phyloP scores from a whole-genome alignment of 2,113 vertebrate species.

The mouse (Mus musculus) region DNA sequence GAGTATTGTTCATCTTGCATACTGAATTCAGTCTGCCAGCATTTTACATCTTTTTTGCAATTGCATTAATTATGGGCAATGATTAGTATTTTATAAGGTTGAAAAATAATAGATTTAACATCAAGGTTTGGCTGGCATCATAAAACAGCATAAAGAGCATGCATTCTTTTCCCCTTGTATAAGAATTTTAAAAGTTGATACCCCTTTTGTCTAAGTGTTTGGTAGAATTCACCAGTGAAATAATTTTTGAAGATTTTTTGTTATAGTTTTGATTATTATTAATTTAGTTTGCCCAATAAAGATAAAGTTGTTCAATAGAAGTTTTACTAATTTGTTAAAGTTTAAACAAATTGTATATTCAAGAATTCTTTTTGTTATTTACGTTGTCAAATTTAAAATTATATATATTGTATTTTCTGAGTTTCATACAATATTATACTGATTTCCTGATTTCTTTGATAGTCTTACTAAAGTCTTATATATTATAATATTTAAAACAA shows the following conservation, averaged over 20 bases:
- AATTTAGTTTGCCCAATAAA: neutral
- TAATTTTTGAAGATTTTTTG: neutral
- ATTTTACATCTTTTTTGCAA: neutral
- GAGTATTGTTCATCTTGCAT: neutral
- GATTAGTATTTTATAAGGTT: neutral
- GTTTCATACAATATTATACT: too few species aligned
- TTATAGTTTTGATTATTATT: neutral
- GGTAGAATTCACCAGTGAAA: neutral
- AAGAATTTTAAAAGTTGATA: neutral
- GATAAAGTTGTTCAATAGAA: neutral
- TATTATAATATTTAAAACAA: too few species aligned
- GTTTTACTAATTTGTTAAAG: neutral
- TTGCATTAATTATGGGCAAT: neutral
- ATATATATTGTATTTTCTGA: too few species aligned
- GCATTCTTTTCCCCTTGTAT: neutral
- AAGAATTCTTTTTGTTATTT: neutral
- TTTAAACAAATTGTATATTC: neutral
- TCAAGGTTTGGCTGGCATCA: neutral
- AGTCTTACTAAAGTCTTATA: too few species aligned
- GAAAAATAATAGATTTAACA: neutral
- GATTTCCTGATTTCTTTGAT: too few species aligned
- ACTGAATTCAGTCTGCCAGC: neutral
- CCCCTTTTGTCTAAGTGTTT: neutral
- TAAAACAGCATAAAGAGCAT: neutral
- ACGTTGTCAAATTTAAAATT: neutral